Percentiles rank a stretch among this genome's conserved stretches.
phyloP scores from a whole-genome alignment of 2,113 vertebrate species.

The Podocnemis expansa region DNA sequence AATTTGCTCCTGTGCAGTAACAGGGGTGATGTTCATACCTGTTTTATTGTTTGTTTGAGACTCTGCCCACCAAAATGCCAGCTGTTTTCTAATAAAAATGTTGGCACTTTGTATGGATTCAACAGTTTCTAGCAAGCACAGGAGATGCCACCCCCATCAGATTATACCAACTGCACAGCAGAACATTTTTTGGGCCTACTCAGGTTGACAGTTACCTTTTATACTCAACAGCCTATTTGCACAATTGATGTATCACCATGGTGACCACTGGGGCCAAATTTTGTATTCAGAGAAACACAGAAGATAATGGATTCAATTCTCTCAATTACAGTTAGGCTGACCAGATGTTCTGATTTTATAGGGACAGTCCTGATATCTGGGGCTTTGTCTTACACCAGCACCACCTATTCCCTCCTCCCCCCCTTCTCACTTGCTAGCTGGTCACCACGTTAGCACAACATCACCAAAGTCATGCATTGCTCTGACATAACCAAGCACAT shows the following conservation, averaged over 20 bases:
- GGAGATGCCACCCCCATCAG: neutral
- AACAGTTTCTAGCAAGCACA: neutral
- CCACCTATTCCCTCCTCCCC: no score
- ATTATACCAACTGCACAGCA: neutral
- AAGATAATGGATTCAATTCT: neutral
- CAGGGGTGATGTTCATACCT: neutral
- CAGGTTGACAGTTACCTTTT: constrained; percentile 27
- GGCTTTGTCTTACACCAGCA: no score
- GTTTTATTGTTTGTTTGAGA: neutral
- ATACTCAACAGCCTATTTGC: neutral
- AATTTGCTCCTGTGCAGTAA: constrained; percentile 21
- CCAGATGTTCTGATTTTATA: no score
- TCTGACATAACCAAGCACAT: neutral
- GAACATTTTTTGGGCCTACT: neutral
- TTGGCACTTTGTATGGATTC: neutral
- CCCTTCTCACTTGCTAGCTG: no score
- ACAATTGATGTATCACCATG: neutral
- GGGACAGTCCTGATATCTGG: no score
- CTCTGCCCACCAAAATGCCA: neutral
- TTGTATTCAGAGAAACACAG: neutral
- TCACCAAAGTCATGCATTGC: neutral
- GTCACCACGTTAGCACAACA: neutral
- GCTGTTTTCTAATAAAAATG: neutral
- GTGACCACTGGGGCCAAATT: neutral
- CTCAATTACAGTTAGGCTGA: neutral